Conservation (phyloP, 2,888 invertebrate genomes). For the Platynereis dumerilii region DNA sequence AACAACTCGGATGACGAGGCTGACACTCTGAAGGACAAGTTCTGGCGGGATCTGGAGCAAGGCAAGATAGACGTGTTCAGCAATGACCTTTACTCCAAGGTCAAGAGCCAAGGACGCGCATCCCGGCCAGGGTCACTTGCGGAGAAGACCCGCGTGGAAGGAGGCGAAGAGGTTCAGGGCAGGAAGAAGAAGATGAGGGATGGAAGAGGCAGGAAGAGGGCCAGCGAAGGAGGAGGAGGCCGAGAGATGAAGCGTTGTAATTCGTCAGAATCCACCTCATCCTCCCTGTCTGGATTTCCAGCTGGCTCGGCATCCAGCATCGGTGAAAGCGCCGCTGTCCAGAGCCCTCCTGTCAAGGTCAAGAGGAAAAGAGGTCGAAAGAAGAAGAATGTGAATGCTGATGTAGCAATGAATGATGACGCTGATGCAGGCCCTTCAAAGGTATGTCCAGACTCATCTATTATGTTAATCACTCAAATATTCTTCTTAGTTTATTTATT, state of each 20-base stretch:
- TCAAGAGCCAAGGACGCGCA: constrained; percentile 52
- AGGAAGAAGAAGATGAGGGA: too few species aligned
- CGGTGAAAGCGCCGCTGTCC: too few species aligned
- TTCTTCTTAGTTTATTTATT: too few species aligned
- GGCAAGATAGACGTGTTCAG: constrained; percentile 59
- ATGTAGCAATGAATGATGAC: too few species aligned
- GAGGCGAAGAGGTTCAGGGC: not conserved
- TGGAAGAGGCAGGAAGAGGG: constrained; percentile 7
- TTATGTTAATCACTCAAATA: too few species aligned
- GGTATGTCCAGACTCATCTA: too few species aligned
- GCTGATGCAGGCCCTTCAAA: too few species aligned
- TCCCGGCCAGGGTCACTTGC: constrained; percentile 33
- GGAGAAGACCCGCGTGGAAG: constrained; percentile 1
- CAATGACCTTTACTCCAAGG: constrained; percentile 62
- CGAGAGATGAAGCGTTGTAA: not conserved
- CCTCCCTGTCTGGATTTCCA: constrained; percentile 2
- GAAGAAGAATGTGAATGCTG: too few species aligned
- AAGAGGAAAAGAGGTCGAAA: too few species aligned
- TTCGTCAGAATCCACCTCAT: not conserved
- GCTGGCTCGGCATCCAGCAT: not conserved
- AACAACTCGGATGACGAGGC: constrained; percentile 24
- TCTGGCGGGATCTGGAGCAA: constrained; percentile 61
- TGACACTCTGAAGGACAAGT: constrained; percentile 56
- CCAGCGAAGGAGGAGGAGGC: not conserved
- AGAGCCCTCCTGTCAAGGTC: too few species aligned